Base-by-base conservation (phyloP, 2,113 vertebrate species). In the Oncorhynchus keta region DNA sequence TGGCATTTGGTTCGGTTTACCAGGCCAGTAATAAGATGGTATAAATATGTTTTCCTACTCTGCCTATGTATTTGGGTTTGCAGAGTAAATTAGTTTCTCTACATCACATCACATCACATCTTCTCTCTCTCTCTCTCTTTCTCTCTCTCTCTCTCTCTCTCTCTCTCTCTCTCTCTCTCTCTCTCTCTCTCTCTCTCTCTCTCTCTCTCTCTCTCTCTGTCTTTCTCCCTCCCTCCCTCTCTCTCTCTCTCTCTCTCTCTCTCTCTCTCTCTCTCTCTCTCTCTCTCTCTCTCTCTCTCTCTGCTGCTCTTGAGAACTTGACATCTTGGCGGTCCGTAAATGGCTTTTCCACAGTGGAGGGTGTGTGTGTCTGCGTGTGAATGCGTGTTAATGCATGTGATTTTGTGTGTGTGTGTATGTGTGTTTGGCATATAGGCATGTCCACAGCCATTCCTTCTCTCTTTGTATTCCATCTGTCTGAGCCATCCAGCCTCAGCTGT, bases 401-500 rank as follows among this genome's bases (percentile, higher is more conserved):
- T 1, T 39, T 7, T 8, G 6, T 39, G 35, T 39, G 35, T 39
- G 35, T 8, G n/a, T 78, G 72, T 74, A 55, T 64, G 70, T 7
- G 3, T 71, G 66, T 7, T 28, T 20, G 74, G 71, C 84, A 81
- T 45, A 68, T 55, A 75, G 80, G 70, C 80, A 86, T 78, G 82
- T 88, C 85, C 84, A 81, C 81, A 79, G 88, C 81, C 77, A 73
- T 93, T 92, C 89, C 91, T 76, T 86, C 83, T 91, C 77, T 86
- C 84, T 97, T 96, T 96, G 95, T 97, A 96, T 97, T 96, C 95
- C 81, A 81, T 89, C 93, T 91, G 83, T 96, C 96, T 81, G 82
- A 89, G 93, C 92, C 82, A 93, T 94, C 93, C 39, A 45, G 39
- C 39, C 92, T 90, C 86, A 87, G 92, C 94, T 96, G 96, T 97